Conservation (phyloP, 2,888 invertebrate genomes). For the Polyploca ridens region DNA sequence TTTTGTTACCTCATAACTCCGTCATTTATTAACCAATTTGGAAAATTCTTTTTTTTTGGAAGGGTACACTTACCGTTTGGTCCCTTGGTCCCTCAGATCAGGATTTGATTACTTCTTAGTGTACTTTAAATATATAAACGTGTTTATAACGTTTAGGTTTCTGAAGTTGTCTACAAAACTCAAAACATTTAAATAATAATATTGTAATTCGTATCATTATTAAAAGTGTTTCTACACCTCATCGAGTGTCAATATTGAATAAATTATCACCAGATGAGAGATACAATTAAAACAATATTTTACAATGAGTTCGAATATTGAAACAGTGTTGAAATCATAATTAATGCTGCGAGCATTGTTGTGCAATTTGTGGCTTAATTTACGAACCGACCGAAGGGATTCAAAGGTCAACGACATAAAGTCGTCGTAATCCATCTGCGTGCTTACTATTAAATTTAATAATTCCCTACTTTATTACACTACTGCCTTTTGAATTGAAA, state of each 20-base stretch:
- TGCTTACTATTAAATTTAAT: conserved; percentile 37
- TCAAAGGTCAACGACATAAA: conserved; percentile 20
- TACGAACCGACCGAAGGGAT: conserved; percentile 33
- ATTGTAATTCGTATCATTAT: background rate
- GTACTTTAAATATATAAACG: too few relatives aligned
- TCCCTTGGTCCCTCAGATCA: too few relatives aligned
- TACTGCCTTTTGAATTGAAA: conserved; percentile 20
- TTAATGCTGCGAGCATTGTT: conserved; percentile 31
- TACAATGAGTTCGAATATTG: conserved; percentile 11
- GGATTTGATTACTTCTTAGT: too few relatives aligned
- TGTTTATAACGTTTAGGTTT: too few relatives aligned
- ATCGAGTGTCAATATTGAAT: background rate
- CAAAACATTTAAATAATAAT: too few relatives aligned
- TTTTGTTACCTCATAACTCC: too few relatives aligned
- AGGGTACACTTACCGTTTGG: too few relatives aligned
- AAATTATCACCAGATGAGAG: background rate
- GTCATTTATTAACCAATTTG: too few relatives aligned
- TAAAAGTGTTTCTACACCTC: background rate
- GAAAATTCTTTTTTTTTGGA: too few relatives aligned
- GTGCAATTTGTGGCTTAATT: conserved; percentile 36
- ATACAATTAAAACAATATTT: background rate
- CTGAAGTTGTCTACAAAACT: too few relatives aligned
- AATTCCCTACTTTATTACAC: conserved; percentile 20
- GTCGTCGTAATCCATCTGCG: conserved; percentile 32
- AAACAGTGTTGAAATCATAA: conserved; percentile 20